These are phyloP conservation scores for Sebastes miniatus DNA, from an alignment of 2,797 vertebrate species.

Conservation along the genomic window DNA sequence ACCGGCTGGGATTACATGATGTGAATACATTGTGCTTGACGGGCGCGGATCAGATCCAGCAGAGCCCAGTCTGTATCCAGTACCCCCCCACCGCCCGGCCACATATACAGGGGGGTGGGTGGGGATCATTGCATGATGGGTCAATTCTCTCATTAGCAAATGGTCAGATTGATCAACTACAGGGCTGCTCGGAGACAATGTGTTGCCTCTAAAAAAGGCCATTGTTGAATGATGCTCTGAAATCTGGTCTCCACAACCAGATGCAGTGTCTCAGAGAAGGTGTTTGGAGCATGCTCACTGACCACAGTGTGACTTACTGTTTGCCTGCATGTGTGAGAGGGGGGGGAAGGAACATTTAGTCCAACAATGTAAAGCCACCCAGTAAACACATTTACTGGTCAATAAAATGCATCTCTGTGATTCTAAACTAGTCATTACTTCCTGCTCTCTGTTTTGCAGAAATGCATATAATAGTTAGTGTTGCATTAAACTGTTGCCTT, in stretches of 20 bases:
- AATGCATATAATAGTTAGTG: conserved; percentile 8
- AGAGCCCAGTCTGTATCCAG: conserved; percentile 10
- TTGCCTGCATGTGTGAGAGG: not conserved
- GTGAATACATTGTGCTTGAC: conserved; percentile 62
- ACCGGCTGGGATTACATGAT: conserved; percentile 76
- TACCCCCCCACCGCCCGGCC: conserved; percentile 3
- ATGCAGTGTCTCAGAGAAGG: conserved; percentile 43
- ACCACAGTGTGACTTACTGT: conserved; percentile 53
- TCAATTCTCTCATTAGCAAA: conserved; percentile 39
- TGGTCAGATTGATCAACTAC: conserved; percentile 24
- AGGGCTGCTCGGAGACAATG: not conserved
- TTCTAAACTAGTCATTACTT: conserved; percentile 19
- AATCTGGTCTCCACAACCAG: conserved; percentile 52
- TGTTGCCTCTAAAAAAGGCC: not conserved
- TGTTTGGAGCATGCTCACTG: conserved; percentile 64
- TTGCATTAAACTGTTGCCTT: conserved; percentile 31
- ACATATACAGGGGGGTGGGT: not conserved
- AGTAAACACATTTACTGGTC: conserved; percentile 8
- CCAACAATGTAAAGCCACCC: conserved; percentile 25
- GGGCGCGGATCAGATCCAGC: conserved; percentile 51
- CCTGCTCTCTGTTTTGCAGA: conserved; percentile 29
- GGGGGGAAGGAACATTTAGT: conserved; percentile 19
- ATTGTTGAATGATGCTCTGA: conserved; percentile 33
- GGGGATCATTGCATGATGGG: conserved; percentile 10
- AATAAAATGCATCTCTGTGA: conserved; percentile 15